These are phyloP conservation scores for Acanthisitta chloris DNA, from an alignment of 2,113 vertebrate species.

Conservation along the genomic window DNA sequence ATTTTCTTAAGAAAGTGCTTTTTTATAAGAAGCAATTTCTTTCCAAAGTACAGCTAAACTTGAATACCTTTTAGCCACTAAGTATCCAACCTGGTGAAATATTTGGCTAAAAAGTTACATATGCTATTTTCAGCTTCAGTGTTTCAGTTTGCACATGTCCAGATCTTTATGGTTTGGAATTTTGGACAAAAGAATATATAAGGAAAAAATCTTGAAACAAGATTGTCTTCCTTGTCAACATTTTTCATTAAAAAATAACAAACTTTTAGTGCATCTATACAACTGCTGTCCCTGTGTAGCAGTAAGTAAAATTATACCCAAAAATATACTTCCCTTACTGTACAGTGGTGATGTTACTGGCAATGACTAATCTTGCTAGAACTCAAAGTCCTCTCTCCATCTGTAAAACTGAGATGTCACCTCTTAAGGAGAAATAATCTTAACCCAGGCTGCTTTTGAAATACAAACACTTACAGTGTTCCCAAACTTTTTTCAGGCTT, in stretches of 20 bases:
- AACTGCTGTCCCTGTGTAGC: neutral
- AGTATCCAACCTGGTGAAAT: neutral
- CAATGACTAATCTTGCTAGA: neutral
- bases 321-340: neutral
- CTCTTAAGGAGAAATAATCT: neutral
- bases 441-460: neutral
- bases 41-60: slow-evolving; percentile 10
- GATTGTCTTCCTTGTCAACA: neutral
- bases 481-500: neutral
- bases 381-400: slow-evolving; percentile 9
- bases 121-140: neutral
- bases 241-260: neutral
- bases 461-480: neutral
- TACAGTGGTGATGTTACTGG: neutral
- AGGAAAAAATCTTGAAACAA: neutral
- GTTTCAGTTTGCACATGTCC: neutral
- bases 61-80: neutral
- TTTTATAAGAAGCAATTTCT: neutral
- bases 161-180: neutral
- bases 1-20: neutral
- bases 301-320: neutral
- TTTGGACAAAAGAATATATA: neutral
- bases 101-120: neutral
- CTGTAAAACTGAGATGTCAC: neutral
- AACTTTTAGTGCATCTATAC: neutral